Base-by-base conservation (phyloP, 2,888 invertebrate genomes). In the Brassicogethes aeneus region DNA sequence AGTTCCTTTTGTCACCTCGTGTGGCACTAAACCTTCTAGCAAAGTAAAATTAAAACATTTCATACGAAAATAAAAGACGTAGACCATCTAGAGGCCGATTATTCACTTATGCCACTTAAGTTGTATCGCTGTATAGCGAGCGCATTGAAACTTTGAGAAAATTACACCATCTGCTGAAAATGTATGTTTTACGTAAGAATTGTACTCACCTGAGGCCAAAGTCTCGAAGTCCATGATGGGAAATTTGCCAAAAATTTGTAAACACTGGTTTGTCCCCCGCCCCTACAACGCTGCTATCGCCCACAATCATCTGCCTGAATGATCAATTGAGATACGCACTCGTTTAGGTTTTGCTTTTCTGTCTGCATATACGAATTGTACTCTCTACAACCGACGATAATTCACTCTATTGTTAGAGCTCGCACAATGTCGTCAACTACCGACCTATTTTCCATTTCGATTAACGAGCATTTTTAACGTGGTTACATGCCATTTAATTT, bases 151-250 rank as follows among this genome's bases (percentile, higher is more conserved):
- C 36, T 33, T 23, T 23, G 23, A 23, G 23, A 23, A 23, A 23
- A 23, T n/a, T n/a, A n/a, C n/a, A n/a, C n/a, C n/a, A n/a, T n/a
- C n/a, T n/a, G n/a, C n/a, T n/a, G n/a, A n/a, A n/a, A n/a, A n/a
- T n/a, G n/a, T n/a, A n/a, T n/a, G n/a, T n/a, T n/a, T n/a, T n/a
- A n/a, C n/a, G n/a, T n/a, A n/a, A n/a, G n/a, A n/a, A n/a, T n/a
- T n/a, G n/a, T n/a, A n/a, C 55, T 65, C 60, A 66, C 66, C 66
- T 66, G 62, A 57, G 56, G 64, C 66, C 59, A 67, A 54, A 46
- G 64, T 65, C 59, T 65, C 65, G 57, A 64, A 65, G 50, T 61
- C 61, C 61, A 61, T 61, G 46, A 44, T 57, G 49, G 41, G 37
- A 7, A 10, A 10, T 23, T 23, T 23, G 45, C 47, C 45, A 44